These are phyloP conservation scores for Metallyticus violacea DNA, from an alignment of 2,888 invertebrate genomes.

Conservation along the genomic window DNA sequence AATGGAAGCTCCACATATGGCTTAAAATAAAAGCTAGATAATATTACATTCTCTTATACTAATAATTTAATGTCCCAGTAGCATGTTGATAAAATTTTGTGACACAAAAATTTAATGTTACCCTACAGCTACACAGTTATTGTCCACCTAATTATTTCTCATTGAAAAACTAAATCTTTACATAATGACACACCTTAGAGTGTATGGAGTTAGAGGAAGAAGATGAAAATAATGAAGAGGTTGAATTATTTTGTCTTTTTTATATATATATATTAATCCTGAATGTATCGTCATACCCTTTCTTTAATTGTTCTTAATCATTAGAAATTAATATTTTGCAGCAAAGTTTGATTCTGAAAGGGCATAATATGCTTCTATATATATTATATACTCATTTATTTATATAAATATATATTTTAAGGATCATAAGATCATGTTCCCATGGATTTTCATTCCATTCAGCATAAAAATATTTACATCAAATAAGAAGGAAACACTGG, in stretches of 20 bases:
- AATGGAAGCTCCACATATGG: no score
- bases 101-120: no score
- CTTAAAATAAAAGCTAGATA: no score
- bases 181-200: background rate
- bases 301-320: background rate
- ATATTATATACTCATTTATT: no score
- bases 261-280: background rate
- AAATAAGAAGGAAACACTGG: background rate
- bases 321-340: background rate
- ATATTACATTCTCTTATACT: no score
- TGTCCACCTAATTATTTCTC: no score
- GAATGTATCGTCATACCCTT: background rate
- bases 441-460: background rate
- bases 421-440: background rate
- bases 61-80: no score
- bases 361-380: background rate
- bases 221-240: background rate
- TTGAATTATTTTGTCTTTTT: background rate
- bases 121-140: no score
- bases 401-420: background rate
- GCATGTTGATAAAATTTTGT: no score
- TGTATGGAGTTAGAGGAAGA: background rate
- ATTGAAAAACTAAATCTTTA: no score
- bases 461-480: background rate
- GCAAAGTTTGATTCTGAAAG: background rate